Percentiles rank a stretch among this genome's conserved stretches.
Evolutionary conservation across 2,797 vertebrate genomes (phyloP).

Genomic region (Coreius guichenoti): DNA sequence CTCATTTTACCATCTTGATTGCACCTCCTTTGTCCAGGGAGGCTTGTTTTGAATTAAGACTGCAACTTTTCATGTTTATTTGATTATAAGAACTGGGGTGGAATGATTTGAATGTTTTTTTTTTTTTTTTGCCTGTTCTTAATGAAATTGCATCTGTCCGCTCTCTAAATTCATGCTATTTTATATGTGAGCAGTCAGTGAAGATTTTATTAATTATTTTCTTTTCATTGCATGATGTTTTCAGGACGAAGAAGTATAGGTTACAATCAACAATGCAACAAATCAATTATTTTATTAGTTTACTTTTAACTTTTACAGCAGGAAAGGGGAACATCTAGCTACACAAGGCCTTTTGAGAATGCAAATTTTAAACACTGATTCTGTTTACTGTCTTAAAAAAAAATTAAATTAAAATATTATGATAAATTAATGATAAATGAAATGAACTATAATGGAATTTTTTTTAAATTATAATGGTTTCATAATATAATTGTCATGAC

Average conservation of each 20-base stretch:
- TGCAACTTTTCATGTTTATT: slow-evolving; percentile 16
- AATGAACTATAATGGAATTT: neutral
- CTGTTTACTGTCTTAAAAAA: neutral
- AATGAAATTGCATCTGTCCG: neutral
- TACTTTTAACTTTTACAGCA: neutral
- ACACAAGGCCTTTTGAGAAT: neutral
- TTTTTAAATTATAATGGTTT: neutral
- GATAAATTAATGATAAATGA: no score
- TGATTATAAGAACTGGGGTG: neutral
- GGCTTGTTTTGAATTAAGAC: slow-evolving; percentile 24
- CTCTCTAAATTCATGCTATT: neutral
- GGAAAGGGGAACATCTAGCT: neutral
- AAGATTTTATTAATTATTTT: neutral
- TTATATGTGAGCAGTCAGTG: neutral
- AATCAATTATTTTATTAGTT: neutral
- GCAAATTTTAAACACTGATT: neutral
- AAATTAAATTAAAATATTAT: neutral
- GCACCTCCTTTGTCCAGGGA: slow-evolving; percentile 32
- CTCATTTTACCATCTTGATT: slow-evolving; percentile 26
- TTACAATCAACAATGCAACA: neutral
- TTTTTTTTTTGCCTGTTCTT: neutral
- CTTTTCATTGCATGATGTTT: neutral
- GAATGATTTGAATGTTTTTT: neutral
- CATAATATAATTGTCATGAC: no score
- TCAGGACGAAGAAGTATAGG: neutral